Percentiles rank a stretch among this genome's conserved stretches.
These are phyloP conservation scores for Drepanosiphum platanoidis DNA, from an alignment of 2,888 invertebrate genomes.

Conservation along the genomic window DNA sequence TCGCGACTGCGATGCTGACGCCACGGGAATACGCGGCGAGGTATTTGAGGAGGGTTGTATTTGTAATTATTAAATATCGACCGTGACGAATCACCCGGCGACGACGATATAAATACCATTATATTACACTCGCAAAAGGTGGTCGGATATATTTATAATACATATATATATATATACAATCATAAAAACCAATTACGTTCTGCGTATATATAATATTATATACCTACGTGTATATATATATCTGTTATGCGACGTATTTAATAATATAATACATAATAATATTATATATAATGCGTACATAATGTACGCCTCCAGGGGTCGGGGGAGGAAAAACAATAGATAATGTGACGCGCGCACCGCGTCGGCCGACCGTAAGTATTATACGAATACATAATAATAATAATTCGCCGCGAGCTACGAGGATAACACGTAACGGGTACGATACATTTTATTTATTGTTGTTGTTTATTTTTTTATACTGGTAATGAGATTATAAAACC, in stretches of 20 bases:
- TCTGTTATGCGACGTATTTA: not conserved
- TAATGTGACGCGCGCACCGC: not conserved
- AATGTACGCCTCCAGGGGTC: not conserved
- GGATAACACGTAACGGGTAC: not conserved
- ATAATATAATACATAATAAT: not conserved
- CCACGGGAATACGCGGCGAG: not conserved
- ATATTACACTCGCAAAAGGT: not conserved
- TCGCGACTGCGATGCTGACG: not conserved
- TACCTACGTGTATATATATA: no score
- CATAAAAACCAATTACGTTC: constrained; percentile 43
- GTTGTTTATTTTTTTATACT: not conserved
- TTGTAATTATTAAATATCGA: constrained; percentile 45
- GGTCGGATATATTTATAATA: no score
- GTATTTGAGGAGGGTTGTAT: constrained; percentile 17
- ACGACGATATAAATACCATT: constrained; percentile 23
- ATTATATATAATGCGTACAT: no score
- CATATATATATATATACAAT: not conserved
- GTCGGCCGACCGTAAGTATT: not conserved
- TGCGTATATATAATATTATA: no score
- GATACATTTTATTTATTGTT: no score
- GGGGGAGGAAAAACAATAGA: constrained; percentile 42
- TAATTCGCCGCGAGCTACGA: constrained; percentile 22
- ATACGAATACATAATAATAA: no score
- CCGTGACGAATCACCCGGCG: constrained; percentile 40
- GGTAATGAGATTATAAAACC: constrained; percentile 15